Percentiles rank a stretch among this genome's conserved stretches.
Conservation (phyloP, 2,888 invertebrate species). For the Standfussiana lucernea region DNA sequence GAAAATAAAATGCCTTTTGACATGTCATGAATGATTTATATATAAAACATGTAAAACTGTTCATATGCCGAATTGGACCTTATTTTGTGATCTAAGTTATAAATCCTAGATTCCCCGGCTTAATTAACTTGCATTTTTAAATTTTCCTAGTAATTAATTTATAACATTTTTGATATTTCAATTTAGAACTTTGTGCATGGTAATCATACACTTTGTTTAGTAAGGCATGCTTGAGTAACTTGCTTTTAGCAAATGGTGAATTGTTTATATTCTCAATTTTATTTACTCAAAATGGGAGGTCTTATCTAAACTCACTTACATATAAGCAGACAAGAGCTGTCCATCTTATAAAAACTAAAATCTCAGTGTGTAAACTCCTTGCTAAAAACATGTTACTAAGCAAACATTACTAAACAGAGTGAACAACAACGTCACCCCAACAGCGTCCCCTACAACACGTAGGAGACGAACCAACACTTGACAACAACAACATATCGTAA, state of each 20-base stretch:
- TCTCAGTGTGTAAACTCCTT: not conserved
- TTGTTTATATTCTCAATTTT: conserved; percentile 9
- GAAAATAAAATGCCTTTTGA: conserved; percentile 73
- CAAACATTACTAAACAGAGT: conserved; percentile 48
- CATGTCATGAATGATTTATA: conserved; percentile 68
- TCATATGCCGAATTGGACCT: conserved; percentile 82
- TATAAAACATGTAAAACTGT: conserved; percentile 71
- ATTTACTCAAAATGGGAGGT: not conserved
- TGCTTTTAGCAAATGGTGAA: not conserved
- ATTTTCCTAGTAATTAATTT: conserved; percentile 71
- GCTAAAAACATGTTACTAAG: conserved; percentile 18
- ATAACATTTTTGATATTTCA: conserved; percentile 75
- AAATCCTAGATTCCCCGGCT: conserved; percentile 75
- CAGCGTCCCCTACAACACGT: conserved; percentile 44
- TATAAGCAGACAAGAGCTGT: conserved; percentile 11
- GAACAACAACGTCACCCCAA: conserved; percentile 42
- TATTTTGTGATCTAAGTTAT: conserved; percentile 74
- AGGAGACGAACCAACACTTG: conserved; percentile 60
- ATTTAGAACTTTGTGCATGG: conserved; percentile 73
- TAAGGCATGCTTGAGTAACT: conserved; percentile 10
- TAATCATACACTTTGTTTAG: conserved; percentile 64
- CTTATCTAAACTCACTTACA: conserved; percentile 1
- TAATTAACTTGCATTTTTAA: conserved; percentile 71
- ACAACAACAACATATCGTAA: conserved; percentile 69
- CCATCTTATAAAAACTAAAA: not conserved